These are phyloP conservation scores for Invenusta paracnida DNA, from an alignment of 2,888 invertebrate genomes.

Conservation along the genomic window DNA sequence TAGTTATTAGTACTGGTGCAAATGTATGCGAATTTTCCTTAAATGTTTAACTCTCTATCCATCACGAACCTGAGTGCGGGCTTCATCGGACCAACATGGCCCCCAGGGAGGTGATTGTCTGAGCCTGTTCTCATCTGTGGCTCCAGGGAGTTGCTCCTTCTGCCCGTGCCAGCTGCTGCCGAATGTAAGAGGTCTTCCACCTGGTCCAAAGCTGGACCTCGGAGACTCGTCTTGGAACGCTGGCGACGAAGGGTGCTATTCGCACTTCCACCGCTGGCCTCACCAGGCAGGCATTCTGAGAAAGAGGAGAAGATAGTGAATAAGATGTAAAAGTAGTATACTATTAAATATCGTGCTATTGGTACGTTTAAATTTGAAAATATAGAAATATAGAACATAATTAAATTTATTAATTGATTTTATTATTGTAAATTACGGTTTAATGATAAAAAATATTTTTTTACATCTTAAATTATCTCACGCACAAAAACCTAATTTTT, in stretches of 20 bases:
- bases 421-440: no score
- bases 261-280: background rate
- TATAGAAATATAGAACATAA: no score
- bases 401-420: no score
- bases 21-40: no score
- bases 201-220: background rate
- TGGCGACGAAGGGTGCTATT: constrained; percentile 11
- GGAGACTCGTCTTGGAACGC: background rate
- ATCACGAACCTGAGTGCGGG: background rate
- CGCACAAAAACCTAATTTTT: no score
- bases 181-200: background rate
- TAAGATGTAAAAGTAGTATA: no score
- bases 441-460: no score
- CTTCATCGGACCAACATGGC: background rate
- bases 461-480: no score
- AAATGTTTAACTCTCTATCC: no score
- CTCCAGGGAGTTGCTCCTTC: background rate
- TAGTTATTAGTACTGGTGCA: no score
- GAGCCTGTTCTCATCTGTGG: background rate
- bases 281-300: background rate
- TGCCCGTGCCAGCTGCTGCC: background rate
- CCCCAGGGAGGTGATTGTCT: background rate
- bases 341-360: no score
- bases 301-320: background rate
- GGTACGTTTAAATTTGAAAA: no score